Evolutionary conservation across 1,140 invertebrate species (phyloP).

Genomic region (Pantala flavescens): DNA sequence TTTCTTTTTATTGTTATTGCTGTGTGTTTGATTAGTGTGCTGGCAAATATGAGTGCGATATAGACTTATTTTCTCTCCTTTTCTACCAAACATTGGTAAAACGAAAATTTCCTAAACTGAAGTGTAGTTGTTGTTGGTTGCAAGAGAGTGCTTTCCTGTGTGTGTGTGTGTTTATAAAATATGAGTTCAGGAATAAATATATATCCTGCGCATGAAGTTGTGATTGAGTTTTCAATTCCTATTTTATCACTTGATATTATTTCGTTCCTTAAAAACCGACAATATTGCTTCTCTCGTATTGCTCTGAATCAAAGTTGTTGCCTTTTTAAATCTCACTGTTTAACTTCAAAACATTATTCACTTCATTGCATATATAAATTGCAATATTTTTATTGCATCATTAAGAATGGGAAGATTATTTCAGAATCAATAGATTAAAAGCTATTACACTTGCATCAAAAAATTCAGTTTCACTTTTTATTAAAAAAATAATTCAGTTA

Average conservation of each 20-base stretch:
- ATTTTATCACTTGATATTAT: neutral
- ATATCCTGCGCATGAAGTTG: conserved; percentile 5
- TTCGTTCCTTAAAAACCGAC: neutral
- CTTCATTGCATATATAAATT: neutral
- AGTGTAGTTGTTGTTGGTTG: conserved; percentile 9
- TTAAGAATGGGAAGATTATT: neutral
- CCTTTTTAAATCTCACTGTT: neutral
- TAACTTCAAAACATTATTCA: neutral
- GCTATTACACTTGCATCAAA: neutral
- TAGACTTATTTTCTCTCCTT: neutral
- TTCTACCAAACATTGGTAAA: neutral
- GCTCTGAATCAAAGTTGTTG: neutral
- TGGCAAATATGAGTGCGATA: neutral
- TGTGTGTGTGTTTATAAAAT: conserved; percentile 8
- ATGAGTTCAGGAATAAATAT: conserved; percentile 4
- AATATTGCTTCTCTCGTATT: neutral
- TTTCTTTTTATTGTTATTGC: conserved; percentile 1
- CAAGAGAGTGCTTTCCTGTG: conserved; percentile 3
- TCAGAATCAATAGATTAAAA: neutral
- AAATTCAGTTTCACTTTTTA: neutral
- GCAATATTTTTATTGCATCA: neutral
- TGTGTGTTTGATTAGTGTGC: conserved; percentile 5
- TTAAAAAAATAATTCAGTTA: neutral
- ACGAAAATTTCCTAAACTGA: neutral
- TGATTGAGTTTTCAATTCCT: conserved; percentile 10